phyloP scores from a whole-genome alignment of 2,888 invertebrate genomes.

The Poecilobothrus nobilitatus region DNA sequence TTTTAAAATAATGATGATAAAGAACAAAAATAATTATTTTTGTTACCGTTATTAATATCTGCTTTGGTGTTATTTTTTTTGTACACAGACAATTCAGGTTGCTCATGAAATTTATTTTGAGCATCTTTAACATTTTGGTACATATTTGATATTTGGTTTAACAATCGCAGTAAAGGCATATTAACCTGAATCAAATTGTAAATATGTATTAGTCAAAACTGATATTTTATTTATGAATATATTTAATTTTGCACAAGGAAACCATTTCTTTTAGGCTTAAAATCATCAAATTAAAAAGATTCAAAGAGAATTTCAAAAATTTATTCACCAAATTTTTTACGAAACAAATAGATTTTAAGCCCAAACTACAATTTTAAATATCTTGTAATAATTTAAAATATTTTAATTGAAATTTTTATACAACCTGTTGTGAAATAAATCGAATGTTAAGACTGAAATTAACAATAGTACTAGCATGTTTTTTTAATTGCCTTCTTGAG shows the following conservation, averaged over 20 bases:
- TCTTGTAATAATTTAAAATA: constrained; percentile 6
- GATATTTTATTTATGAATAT: no score
- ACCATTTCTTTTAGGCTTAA: no score
- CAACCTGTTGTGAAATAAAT: constrained; percentile 82
- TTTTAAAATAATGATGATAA: background rate
- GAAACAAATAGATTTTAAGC: no score
- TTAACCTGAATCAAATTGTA: constrained; percentile 57
- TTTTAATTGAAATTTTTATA: constrained; percentile 7
- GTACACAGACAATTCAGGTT: constrained; percentile 43
- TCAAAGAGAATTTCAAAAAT: no score
- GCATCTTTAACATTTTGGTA: constrained; percentile 95
- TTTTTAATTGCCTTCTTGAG: constrained; percentile 77
- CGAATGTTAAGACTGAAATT: constrained; percentile 83
- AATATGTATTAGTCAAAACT: background rate
- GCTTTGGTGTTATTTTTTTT: constrained; percentile 48
- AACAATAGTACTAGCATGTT: constrained; percentile 83
- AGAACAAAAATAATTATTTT: constrained; percentile 18
- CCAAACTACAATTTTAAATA: no score
- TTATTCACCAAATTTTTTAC: no score
- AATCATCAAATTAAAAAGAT: no score
- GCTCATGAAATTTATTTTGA: constrained; percentile 77
- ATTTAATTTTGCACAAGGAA: no score
- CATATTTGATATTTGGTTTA: constrained; percentile 96
- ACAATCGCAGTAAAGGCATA: constrained; percentile 83
- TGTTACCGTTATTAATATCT: constrained; percentile 52